A percentile compares a stretch with the other conserved stretches of the same genome.
Evolutionary conservation across 2,113 vertebrate genomes (phyloP).

Genomic region (Hassar affinis): DNA sequence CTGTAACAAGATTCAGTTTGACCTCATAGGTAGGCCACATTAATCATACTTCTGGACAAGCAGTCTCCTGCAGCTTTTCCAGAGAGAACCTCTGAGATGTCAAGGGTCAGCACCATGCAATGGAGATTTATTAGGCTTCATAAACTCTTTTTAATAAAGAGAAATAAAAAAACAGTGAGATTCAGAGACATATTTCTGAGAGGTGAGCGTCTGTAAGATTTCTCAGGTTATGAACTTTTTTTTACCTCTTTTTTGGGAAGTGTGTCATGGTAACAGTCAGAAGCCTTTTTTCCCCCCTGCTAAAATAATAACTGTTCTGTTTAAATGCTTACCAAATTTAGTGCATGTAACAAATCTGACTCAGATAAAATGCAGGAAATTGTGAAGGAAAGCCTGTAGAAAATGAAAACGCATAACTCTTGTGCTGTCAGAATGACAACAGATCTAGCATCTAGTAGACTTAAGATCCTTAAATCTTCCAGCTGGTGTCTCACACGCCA

Average conservation of each 20-base stretch:
- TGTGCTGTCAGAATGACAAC: conserved; percentile 32
- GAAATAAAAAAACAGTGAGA: not conserved
- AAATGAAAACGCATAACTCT: conserved; percentile 38
- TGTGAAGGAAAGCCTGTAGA: conserved; percentile 29
- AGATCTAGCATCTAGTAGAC: conserved; percentile 15
- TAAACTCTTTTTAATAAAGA: conserved; percentile 49
- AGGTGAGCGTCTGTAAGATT: not conserved
- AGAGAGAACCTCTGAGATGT: conserved; percentile 2
- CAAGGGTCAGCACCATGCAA: conserved; percentile 18
- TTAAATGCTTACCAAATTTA: not conserved
- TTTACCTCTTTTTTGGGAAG: not conserved
- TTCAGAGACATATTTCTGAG: not conserved
- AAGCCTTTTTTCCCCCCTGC: not conserved
- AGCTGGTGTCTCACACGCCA: conserved; percentile 27
- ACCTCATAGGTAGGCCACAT: conserved; percentile 49
- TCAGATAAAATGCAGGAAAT: not conserved
- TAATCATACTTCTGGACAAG: conserved; percentile 51
- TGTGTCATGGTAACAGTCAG: not conserved
- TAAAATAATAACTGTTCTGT: not conserved
- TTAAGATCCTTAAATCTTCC: conserved; percentile 39
- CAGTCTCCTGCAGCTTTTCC: conserved; percentile 35
- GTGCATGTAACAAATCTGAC: not conserved
- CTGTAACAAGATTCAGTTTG: conserved; percentile 52
- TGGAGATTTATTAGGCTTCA: conserved; percentile 49
- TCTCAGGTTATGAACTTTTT: not conserved